Percentiles rank a stretch among this genome's conserved stretches.
These are phyloP conservation scores for Plebejus argus DNA, from an alignment of 2,888 invertebrate species.

Conservation along the genomic window DNA sequence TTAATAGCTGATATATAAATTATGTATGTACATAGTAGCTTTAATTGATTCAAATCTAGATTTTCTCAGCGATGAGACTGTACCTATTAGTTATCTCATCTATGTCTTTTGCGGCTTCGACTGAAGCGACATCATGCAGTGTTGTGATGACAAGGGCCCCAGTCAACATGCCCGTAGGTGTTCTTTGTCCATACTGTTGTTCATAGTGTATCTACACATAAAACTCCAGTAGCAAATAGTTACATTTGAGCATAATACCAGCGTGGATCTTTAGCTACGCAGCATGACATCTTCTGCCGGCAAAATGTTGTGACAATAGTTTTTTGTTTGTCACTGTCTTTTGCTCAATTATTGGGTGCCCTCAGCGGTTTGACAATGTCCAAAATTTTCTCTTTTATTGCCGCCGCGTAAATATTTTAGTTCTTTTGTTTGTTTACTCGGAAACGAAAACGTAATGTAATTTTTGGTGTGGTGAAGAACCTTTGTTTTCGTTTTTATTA, in stretches of 20 bases:
- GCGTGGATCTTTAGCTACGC: constrained; percentile 41
- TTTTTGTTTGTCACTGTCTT: constrained; percentile 63
- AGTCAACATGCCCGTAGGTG: constrained; percentile 18
- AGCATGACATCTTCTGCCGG: constrained; percentile 70
- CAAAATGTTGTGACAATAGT: constrained; percentile 57
- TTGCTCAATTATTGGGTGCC: constrained; percentile 76
- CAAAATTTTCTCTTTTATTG: constrained; percentile 69
- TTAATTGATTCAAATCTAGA: neutral
- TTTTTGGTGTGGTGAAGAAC: neutral
- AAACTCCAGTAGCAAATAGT: constrained; percentile 67
- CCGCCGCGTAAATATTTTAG: constrained; percentile 46
- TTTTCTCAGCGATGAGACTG: neutral
- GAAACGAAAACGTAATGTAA: constrained; percentile 28
- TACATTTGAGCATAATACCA: constrained; percentile 34
- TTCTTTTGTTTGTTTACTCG: constrained; percentile 59
- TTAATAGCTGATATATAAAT: too few species aligned
- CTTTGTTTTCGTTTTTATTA: constrained; percentile 29
- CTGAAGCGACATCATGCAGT: neutral
- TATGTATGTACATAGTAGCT: neutral
- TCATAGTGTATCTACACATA: constrained; percentile 52
- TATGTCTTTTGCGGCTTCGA: neutral
- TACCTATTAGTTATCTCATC: neutral
- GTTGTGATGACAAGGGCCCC: neutral
- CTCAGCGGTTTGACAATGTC: constrained; percentile 52
- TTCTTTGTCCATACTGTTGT: constrained; percentile 15